Conservation (phyloP, 2,888 invertebrate genomes). For the Zeuzera pyrina region DNA sequence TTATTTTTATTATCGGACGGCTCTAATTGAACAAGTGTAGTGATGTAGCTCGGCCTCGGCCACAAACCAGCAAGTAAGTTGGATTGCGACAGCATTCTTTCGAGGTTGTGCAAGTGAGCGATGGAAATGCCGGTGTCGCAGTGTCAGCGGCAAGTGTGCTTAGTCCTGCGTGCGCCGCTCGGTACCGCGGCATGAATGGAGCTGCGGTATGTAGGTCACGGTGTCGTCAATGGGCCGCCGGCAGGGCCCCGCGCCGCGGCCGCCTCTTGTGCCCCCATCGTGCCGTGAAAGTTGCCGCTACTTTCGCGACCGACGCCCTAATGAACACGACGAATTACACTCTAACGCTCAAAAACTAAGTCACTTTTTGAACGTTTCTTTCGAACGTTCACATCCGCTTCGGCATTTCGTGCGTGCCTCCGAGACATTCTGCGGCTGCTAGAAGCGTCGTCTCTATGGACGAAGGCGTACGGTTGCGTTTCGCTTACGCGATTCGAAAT, state of each 20-base stretch:
- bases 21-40: constrained; percentile 66
- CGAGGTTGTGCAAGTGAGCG: constrained; percentile 55
- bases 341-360: constrained; percentile 54
- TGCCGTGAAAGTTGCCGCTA: constrained; percentile 69
- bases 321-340: constrained; percentile 47
- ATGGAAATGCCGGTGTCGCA: constrained; percentile 58
- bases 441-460: constrained; percentile 31
- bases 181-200: constrained; percentile 69
- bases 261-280: constrained; percentile 58
- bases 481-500: constrained; percentile 28
- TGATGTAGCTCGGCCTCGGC: constrained; percentile 51
- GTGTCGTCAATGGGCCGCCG: constrained; percentile 70
- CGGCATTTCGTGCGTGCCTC: constrained; percentile 54
- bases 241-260: constrained; percentile 57
- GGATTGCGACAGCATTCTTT: constrained; percentile 48
- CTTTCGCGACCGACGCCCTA: constrained; percentile 62
- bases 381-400: constrained; percentile 67
- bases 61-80: constrained; percentile 27
- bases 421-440: constrained; percentile 37
- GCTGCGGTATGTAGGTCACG: constrained; percentile 68
- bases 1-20: constrained; percentile 43
- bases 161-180: constrained; percentile 46
- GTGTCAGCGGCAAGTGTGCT: constrained; percentile 39
- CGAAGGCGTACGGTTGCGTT: constrained; percentile 31
- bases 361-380: constrained; percentile 47